Conservation (phyloP, 2,797 vertebrate species). For the Pseudopleuronectes americanus region DNA sequence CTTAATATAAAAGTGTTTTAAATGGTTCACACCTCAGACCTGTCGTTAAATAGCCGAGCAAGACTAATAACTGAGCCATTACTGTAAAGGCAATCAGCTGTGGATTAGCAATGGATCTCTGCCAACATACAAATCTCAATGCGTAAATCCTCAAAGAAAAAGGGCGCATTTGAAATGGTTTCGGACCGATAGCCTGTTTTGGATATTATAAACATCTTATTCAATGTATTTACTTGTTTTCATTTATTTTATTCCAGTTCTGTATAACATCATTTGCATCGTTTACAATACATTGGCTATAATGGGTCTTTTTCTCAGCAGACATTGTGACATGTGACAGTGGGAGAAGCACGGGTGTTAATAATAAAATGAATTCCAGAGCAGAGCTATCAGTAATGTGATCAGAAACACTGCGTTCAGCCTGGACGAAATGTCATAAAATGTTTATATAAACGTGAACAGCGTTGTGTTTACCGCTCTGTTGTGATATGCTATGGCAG, state of each 20-base stretch:
- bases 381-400: not conserved
- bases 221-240: slow-evolving; percentile 6
- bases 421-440: no score
- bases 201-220: not conserved
- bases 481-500: no score
- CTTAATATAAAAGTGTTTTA: slow-evolving; percentile 54
- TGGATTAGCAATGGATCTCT: slow-evolving; percentile 45
- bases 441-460: no score
- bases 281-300: not conserved
- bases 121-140: slow-evolving; percentile 43
- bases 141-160: slow-evolving; percentile 36
- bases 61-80: slow-evolving; percentile 55
- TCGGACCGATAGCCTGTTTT: slow-evolving; percentile 10
- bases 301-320: not conserved
- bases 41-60: slow-evolving; percentile 52
- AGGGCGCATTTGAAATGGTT: slow-evolving; percentile 4
- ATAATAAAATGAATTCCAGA: not conserved
- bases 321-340: not conserved
- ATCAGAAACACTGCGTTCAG: not conserved
- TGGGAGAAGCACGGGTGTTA: not conserved
- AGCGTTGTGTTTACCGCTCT: no score
- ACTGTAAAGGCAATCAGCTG: slow-evolving; percentile 44
- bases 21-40: slow-evolving; percentile 61
- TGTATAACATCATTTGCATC: slow-evolving; percentile 13
- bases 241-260: not conserved